Evolutionary conservation across 2,797 vertebrate species (phyloP), one percentile per base, ranked within the genome.

Genomic region (Coregonus ussuriensis): DNA sequence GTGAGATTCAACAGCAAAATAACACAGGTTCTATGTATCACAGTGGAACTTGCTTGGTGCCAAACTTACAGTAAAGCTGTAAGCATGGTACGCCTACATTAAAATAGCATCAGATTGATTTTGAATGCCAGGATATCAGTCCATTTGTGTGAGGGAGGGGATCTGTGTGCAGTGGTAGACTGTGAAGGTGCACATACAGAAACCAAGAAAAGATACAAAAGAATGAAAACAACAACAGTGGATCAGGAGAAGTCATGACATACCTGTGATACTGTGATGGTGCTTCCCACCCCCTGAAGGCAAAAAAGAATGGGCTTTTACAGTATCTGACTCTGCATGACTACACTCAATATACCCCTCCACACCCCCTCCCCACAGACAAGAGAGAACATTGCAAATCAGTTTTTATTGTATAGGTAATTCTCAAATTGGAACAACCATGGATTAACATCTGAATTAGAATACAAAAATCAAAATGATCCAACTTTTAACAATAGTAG

Each of bases 221-320:
- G 68, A 72, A 33, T 65, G 75, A 80, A 77, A 59, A 71, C 53
- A 75, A 76, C 59, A 83, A 92, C 88, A 92, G 92, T 94, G 91
- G 92, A 94, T 92, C 93, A 94, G 94, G 92, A 94, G 94, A 94
- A 93, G 92, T 94, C 88, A 93, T 93, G 94, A 95, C 94, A 95
- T 95, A 95, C 94, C 94, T 95, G 94, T 93, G 95, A 94, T 91
- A 95, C 95, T 95, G 95, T 95, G 95, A 95, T 95, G 94, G 94
- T 95, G 94, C 93, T 95, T 94, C 94, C 95, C 95, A 95, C 94
- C 94, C 95, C 95, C 95, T 95, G 95, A 95, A 95, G 95, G 95
- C 94, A 95, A 95, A 95, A 95, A 95, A 95, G 93, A 95, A 95
- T 92, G 94, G 91, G 92, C 93, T 95, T 95, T 95, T 95, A 95